Base-by-base conservation (phyloP, 2,797 vertebrate genomes). In the Pagetopsis macropterus region DNA sequence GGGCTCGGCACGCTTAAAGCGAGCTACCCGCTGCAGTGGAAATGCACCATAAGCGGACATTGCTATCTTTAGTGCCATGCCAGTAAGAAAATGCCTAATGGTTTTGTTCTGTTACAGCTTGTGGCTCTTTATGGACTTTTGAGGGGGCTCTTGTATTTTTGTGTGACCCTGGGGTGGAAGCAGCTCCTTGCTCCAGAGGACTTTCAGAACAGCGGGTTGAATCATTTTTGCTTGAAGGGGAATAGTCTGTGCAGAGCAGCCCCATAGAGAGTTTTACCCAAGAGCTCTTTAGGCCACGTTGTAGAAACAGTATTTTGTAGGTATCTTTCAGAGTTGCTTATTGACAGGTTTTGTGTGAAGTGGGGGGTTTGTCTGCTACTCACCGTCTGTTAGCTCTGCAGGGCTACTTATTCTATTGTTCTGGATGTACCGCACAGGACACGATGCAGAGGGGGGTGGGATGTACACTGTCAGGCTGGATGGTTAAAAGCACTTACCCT, bases 401-500 rank as follows among this genome's bases (percentile, higher is more conserved):
- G 82, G 80, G 78, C 84, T 78, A 83, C 66, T 71, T 43, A 44
- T 76, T 21, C 81, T 88, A 65, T 55, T 64, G 37, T 84, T 85
- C 50, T 58, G 63, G 75, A 63, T 75, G 71, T 37, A 65, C 48
- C 49, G 58, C 50, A 63, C 52, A 73, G 52, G 72, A 71, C 70
- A 66, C 50, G 60, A 78, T 50, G 54, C 59, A 44, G 70, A 27
- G 61, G 56, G 40, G 52, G 76, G 71, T 52, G 81, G 73, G 60
- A 48, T 75, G 70, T 66, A 54, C 70, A 74, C 11, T 46, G 19
- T 52, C 49, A 50, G 81, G 76, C 60, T 59, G 76, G 74, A 88
- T 80, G 84, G 87, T 79, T 91, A 82, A 89, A 92, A 91, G 88
- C 89, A 89, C 84, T 92, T 88, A 83, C 61, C 82, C 85, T 91